Base-by-base conservation (phyloP, 2,888 invertebrate genomes). In the Vanessa cardui region DNA sequence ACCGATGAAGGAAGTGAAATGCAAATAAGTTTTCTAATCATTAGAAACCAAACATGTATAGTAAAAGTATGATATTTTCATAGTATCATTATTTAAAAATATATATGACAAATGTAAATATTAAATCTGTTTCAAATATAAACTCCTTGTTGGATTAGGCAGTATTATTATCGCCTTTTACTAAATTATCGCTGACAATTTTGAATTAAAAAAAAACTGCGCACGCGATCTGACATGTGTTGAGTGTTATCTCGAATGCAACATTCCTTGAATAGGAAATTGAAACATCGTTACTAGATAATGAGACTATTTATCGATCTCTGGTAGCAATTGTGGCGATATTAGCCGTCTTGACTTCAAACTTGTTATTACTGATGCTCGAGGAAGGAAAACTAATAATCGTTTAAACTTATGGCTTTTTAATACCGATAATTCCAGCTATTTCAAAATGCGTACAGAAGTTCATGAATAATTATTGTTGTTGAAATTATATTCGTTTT, bases 1-100 rank as follows among this genome's bases (percentile, higher is more conserved):
- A 45, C 58, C 39, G 16, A 56, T 50, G 60, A 59, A 63, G 65
- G 61, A 61, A 67, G 67, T 64, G 56, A 66, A 64, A 64, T 66
- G 66, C 47, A 52, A 54, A 70, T 62, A 52, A 56, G 58, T 61
- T 66, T 64, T 70, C 66, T 67, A 52, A 58, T 64, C 70, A 61
- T 70, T 70, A 67, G 64, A 70, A 64, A 70, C 61, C 46, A 20
- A 46, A n/a, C 39, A 52, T 61, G 58, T 67, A 58, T 31, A 60
- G 12, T 52, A 67, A 64, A 46, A 64, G 50, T 54, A 15, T 39
- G n/a, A 66, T 69, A 46, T 64, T 66, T 66, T 47, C 62, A 46
- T 18, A 12, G 61, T 31, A 64, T 52, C n/a, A n/a, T 52, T 54
- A 52, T 50, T 46, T 15, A 33, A 18, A 45, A 46, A 52, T n/a